Base-by-base conservation (phyloP, 2,888 invertebrate species). In the Nephrotoma guestfalica region DNA sequence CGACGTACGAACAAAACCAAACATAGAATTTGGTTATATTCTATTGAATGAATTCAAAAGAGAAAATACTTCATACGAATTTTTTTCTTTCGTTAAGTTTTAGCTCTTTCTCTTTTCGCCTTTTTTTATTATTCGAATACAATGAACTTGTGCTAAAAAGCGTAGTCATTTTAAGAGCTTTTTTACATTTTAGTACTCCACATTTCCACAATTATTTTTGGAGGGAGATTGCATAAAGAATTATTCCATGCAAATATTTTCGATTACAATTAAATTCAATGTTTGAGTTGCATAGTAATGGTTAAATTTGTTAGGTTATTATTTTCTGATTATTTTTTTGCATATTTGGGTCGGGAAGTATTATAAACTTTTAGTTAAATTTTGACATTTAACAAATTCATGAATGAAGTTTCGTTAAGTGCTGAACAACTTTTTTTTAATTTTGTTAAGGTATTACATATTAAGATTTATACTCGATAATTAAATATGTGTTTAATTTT, bases 1-100 rank as follows among this genome's bases (percentile, higher is more conserved):
- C 89, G 89, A 88, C 89, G 88, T 88, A 88, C 88, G 89, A 88
- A 88, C 88, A 88, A 88, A 88, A 89, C 88, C 89, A 88, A 89
- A 89, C 89, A 89, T 88, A 87, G 30, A 45, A 86, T 43, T 86
- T 18, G 40, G 86, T 47, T 86, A 43, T 47, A 86, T 86, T 86
- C 84, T 84, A 84, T 41, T 41, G 84, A 84, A 84, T 71, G 71
- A 71, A 71, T 71, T 71, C n/a, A 71, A 71, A 71, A 71, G 71
- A 71, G 71, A 71, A 71, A 71, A 71, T 71, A 71, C 30, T 30
- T 41, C 41, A 15, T 7, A 41, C 42, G n/a, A 84, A 84, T 84
- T 83, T 84, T 11, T 71, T 6, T 84, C 41, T 84, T 84, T 84
- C 84, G 84, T 84, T 84, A 41, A 84, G 42, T 84, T 84, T 84